Percentiles rank a stretch among this genome's conserved stretches.
Conservation (phyloP, 2,113 vertebrate genomes). For the Hyla sarda region DNA sequence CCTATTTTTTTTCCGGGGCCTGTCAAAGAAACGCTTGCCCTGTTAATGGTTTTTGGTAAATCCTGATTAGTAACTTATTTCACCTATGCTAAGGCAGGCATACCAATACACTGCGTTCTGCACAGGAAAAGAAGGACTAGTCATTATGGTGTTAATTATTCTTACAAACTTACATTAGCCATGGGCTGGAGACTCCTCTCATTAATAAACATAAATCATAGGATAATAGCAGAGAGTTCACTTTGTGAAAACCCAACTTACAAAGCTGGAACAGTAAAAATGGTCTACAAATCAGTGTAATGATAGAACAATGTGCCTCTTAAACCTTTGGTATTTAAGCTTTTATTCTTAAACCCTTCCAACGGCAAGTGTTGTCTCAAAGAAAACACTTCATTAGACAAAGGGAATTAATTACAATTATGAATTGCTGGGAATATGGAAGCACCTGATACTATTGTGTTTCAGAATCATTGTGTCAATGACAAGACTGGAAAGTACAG, state of each 20-base stretch:
- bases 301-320: constrained; percentile 26
- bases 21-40: background rate
- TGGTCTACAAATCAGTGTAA: constrained; percentile 28
- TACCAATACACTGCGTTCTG: background rate
- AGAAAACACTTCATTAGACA: constrained; percentile 47
- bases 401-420: constrained; percentile 47
- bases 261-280: constrained; percentile 21
- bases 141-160: constrained; percentile 23
- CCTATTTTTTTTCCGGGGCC: background rate
- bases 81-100: background rate
- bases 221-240: constrained; percentile 19
- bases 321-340: constrained; percentile 39
- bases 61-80: background rate
- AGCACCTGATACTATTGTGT: constrained; percentile 39
- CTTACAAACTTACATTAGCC: constrained; percentile 20
- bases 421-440: constrained; percentile 11
- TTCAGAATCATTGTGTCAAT: constrained; percentile 20
- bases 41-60: constrained; percentile 12
- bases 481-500: constrained; percentile 11
- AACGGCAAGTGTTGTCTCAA: constrained; percentile 23
- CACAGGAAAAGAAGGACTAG: background rate
- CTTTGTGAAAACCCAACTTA: background rate
- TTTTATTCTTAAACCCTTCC: constrained; percentile 34
- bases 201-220: constrained; percentile 47
- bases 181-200: background rate